phyloP scores from a whole-genome alignment of 1,140 invertebrate species.

The Teleogryllus occipitalis region DNA sequence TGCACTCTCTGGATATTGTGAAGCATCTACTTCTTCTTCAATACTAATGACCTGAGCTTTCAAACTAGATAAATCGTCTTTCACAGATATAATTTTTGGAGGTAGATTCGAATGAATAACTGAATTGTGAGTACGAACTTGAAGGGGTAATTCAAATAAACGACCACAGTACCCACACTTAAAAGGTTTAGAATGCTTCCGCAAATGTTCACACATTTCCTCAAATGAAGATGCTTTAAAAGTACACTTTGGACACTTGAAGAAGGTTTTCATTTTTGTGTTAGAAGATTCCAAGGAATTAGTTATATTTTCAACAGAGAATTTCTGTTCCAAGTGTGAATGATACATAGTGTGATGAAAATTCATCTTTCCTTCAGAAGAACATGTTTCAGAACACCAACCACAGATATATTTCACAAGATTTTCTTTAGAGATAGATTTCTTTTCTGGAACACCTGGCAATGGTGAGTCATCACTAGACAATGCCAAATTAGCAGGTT shows the following conservation, averaged over 20 bases:
- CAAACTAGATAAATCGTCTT: neutral
- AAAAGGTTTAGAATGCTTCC: slow-evolving; percentile 1
- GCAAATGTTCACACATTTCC: slow-evolving; percentile 14
- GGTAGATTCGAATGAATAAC: neutral
- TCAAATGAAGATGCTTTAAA: neutral
- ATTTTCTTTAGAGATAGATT: neutral
- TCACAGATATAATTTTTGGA: neutral
- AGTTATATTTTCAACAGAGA: neutral
- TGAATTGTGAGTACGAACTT: neutral
- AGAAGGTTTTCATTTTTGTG: neutral
- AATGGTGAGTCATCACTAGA: neutral
- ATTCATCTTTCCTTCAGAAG: neutral
- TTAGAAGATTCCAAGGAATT: neutral
- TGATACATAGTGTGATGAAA: slow-evolving; percentile 18
- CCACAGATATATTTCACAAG: slow-evolving; percentile 11
- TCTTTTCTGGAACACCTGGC: neutral
- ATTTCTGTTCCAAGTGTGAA: slow-evolving; percentile 16
- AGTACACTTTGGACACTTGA: slow-evolving; percentile 10
- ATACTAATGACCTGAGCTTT: neutral
- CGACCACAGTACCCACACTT: slow-evolving; percentile 1
- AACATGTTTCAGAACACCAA: slow-evolving; percentile 16
- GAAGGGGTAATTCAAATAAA: neutral
- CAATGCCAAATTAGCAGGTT: neutral
- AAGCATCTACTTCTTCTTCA: slow-evolving; percentile 5
- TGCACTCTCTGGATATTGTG: neutral